A percentile compares a stretch with the other conserved stretches of the same genome.
phyloP scores from a whole-genome alignment of 2,113 vertebrate genomes.

The Psilopsiagon aymara region DNA sequence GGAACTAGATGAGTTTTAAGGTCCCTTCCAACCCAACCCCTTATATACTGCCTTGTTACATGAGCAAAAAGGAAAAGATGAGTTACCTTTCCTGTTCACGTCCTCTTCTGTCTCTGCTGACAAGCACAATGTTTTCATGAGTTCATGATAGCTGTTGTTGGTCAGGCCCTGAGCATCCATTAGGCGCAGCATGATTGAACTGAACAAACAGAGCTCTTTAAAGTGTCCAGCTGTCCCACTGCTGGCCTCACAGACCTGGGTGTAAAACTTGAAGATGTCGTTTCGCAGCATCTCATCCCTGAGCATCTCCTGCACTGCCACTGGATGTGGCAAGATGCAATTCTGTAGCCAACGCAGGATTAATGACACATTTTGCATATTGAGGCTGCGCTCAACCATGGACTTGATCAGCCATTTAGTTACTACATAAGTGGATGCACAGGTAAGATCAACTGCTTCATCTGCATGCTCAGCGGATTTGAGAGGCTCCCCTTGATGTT shows the following conservation, averaged over 20 bases:
- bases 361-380: neutral
- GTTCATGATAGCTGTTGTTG: slow-evolving; percentile 4
- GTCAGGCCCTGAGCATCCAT: slow-evolving; percentile 66
- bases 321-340: slow-evolving; percentile 41
- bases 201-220: slow-evolving; percentile 71
- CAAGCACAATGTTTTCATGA: slow-evolving; percentile 65
- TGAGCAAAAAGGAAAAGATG: fast-evolving
- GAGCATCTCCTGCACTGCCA: slow-evolving; percentile 58
- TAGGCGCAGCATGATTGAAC: slow-evolving; percentile 79
- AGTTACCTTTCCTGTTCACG: slow-evolving; percentile 47
- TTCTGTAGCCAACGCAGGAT: slow-evolving; percentile 80
- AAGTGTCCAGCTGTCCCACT: neutral
- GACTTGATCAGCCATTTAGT: slow-evolving; percentile 81
- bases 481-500: neutral
- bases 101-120: slow-evolving; percentile 11
- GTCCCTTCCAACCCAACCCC: neutral
- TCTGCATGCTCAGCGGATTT: neutral
- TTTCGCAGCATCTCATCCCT: slow-evolving; percentile 60
- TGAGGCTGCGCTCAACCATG: slow-evolving; percentile 42
- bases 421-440: slow-evolving; percentile 46
- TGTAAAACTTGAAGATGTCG: slow-evolving; percentile 81
- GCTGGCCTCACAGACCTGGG: slow-evolving; percentile 42
- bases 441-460: neutral
- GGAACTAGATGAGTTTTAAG: neutral
- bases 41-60: fast-evolving